Evolutionary conservation across 2,113 vertebrate genomes (phyloP).

Genomic region (Psittacula cyanocephala): DNA sequence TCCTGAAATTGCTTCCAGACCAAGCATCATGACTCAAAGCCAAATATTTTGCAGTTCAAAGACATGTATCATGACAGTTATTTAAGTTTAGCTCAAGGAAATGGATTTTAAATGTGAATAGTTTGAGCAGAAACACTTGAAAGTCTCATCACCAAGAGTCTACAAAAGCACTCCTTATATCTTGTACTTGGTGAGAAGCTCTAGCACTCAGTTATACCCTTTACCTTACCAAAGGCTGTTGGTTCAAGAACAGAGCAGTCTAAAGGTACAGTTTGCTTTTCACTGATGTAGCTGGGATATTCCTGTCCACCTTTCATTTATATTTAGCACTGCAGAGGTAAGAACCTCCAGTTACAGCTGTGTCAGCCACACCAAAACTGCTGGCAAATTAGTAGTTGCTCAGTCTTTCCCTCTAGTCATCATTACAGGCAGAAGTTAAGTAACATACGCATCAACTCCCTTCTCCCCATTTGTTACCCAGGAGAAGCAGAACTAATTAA

Average conservation of each 20-base stretch:
- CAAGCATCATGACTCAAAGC: not conserved
- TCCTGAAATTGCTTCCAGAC: not conserved
- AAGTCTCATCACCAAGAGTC: not conserved
- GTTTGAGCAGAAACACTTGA: not conserved
- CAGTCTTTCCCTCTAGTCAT: not conserved
- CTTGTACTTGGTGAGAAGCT: accelerated
- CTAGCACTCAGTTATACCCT: not conserved
- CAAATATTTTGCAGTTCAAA: not conserved
- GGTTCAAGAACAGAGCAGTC: not conserved
- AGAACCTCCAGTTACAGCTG: not conserved
- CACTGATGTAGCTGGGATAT: accelerated
- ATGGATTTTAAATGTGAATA: not conserved
- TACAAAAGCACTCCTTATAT: not conserved
- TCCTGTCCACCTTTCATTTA: not conserved
- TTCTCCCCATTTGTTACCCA: not conserved
- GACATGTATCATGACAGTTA: not conserved
- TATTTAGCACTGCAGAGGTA: not conserved
- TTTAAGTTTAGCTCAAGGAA: not conserved
- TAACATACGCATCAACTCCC: not conserved
- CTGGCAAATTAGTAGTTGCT: not conserved
- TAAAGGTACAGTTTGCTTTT: not conserved
- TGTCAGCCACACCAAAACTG: not conserved
- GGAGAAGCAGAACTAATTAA: conserved; percentile 30
- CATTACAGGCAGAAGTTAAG: not conserved
- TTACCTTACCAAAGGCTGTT: accelerated